Evolutionary conservation across 1,140 invertebrate species (phyloP).

Genomic region (Drosophila rhopaloa): DNA sequence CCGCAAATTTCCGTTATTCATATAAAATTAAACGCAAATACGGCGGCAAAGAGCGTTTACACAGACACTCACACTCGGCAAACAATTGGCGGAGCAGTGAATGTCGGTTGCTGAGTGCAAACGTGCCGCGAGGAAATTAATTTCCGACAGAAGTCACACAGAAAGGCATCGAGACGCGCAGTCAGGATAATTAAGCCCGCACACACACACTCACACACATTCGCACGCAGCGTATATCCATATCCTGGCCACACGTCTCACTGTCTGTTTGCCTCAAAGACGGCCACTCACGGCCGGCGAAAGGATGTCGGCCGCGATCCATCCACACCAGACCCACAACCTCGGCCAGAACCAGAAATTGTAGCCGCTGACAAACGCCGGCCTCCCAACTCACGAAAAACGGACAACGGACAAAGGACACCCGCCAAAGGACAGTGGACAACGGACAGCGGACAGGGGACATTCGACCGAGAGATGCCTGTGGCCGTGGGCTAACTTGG

Average conservation of each 20-base stretch:
- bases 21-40: slow-evolving; percentile 80
- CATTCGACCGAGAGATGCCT: slow-evolving; percentile 23
- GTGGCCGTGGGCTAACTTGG: slow-evolving; percentile 46
- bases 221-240: slow-evolving; percentile 15
- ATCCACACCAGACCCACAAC: slow-evolving; percentile 29
- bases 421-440: not conserved
- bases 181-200: slow-evolving; percentile 73
- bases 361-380: slow-evolving; percentile 37
- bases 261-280: slow-evolving; percentile 68
- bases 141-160: slow-evolving; percentile 83
- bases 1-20: slow-evolving; percentile 81
- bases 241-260: slow-evolving; percentile 40
- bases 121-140: slow-evolving; percentile 72
- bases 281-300: slow-evolving; percentile 43
- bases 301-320: slow-evolving; percentile 57
- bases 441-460: slow-evolving; percentile 12
- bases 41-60: slow-evolving; percentile 41
- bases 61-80: slow-evolving; percentile 37
- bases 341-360: slow-evolving; percentile 1
- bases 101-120: slow-evolving; percentile 25
- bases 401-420: slow-evolving; percentile 10
- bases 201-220: slow-evolving; percentile 21
- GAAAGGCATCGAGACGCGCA: slow-evolving; percentile 63
- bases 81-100: slow-evolving; percentile 37
- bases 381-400: slow-evolving; percentile 9